Evolutionary conservation across 1,140 invertebrate genomes (phyloP), one percentile per base, ranked within the genome.

Genomic region (Chelonus insularis): DNA sequence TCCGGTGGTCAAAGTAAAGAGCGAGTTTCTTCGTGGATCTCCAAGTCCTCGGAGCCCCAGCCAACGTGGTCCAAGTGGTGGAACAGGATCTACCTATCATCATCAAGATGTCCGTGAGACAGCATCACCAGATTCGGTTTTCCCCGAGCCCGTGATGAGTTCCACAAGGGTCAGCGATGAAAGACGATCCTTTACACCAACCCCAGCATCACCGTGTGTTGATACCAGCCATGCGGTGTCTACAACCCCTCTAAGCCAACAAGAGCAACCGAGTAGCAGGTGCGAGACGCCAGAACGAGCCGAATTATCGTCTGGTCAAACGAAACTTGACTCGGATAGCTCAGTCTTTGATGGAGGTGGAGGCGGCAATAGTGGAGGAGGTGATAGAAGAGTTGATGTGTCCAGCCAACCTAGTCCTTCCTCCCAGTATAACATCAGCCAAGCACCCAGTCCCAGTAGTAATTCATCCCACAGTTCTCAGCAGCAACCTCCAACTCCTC

Each of bases 301-400:
- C 16, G 71, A 76, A 62, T 60, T 74, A 52, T 76, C 72, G n/a
- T 76, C 73, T 51, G 72, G 69, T 23, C 80, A 82, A 51, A 74
- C 76, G 23, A 84, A 84, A 67, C 75, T 82, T 60, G 82, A 83
- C 37, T 76, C 80, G 4, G 82, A 82, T 51, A 82, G 82, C 63
- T 80, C 81, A 37, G 83, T 85, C 2, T 85, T 84, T 62, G 84
- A 84, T 63, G 81, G 83, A 25, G 83, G 82, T 37, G 82, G 81
- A 47, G 55, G 68, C 5, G 60, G 62, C 3, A 74, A 0, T 74
- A 73, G 45, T 70, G 73, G 65, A 64, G 72, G 47, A 11, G 67
- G 63, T 37, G 73, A 72, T 55, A 68, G 69, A 23, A 67, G 43
- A 47, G 56, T 29, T 21, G 58, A 61, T 48, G 36, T 55, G 1